These are phyloP conservation scores for Amphipoea oculea DNA, from an alignment of 2,888 invertebrate species.

Conservation along the genomic window DNA sequence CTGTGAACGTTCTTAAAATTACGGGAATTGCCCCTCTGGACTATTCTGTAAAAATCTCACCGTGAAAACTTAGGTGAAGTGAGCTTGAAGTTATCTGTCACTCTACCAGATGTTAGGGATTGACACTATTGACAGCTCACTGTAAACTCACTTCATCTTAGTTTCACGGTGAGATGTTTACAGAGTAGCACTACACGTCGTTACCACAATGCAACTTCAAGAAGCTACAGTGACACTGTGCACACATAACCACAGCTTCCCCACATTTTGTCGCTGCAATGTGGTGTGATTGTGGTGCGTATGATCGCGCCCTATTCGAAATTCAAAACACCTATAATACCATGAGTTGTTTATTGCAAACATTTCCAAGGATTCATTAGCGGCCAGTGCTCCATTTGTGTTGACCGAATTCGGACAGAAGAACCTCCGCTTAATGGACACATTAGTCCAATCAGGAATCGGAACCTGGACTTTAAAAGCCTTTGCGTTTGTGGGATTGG, in stretches of 20 bases:
- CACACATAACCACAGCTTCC: neutral
- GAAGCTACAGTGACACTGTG: neutral
- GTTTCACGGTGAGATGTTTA: too few relatives aligned
- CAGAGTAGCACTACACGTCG: too few relatives aligned
- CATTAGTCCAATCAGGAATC: slow-evolving; percentile 26
- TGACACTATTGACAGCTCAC: too few relatives aligned
- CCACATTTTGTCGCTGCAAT: neutral
- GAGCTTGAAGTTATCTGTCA: too few relatives aligned
- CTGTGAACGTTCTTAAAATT: too few relatives aligned
- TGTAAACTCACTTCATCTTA: too few relatives aligned
- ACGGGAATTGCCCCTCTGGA: too few relatives aligned
- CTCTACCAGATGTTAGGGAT: too few relatives aligned
- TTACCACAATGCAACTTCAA: too few relatives aligned
- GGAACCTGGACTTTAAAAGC: slow-evolving; percentile 21
- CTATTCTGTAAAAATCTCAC: too few relatives aligned
- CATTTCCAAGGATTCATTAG: slow-evolving; percentile 6
- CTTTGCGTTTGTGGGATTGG: slow-evolving; percentile 10
- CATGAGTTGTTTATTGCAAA: slow-evolving; percentile 4
- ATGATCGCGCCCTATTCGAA: neutral
- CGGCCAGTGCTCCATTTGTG: neutral
- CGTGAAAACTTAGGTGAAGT: too few relatives aligned
- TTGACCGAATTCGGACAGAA: neutral
- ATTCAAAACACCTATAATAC: slow-evolving; percentile 10
- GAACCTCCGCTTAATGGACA: slow-evolving; percentile 21
- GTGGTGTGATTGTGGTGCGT: neutral